Conservation (phyloP, 2,888 invertebrate genomes). For the Dastarcus helophoroides region DNA sequence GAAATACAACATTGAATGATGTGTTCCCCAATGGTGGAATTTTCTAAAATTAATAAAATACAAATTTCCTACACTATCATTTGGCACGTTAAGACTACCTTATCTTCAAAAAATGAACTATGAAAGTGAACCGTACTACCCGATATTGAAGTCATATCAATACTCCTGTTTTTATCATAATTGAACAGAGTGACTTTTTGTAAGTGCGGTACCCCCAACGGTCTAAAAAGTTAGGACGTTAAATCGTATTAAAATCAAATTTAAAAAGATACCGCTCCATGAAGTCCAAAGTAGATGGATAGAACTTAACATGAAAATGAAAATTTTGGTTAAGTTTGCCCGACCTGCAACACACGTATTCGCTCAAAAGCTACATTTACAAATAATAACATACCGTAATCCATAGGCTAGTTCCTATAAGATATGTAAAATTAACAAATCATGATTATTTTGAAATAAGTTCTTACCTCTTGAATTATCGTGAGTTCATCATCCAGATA, state of each 20-base stretch:
- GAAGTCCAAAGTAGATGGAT: slow-evolving; percentile 58
- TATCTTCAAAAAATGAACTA: slow-evolving; percentile 92
- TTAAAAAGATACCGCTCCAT: slow-evolving; percentile 46
- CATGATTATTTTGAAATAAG: slow-evolving; percentile 5
- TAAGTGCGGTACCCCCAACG: slow-evolving; percentile 78
- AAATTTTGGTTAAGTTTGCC: slow-evolving; percentile 25
- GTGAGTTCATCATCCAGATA: slow-evolving; percentile 55
- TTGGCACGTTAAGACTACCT: no score
- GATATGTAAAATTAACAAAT: slow-evolving; percentile 12
- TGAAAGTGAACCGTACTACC: slow-evolving; percentile 93
- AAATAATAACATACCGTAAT: slow-evolving; percentile 24
- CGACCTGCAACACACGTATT: slow-evolving; percentile 17
- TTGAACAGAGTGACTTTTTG: slow-evolving; percentile 81
- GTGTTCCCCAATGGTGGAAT: slow-evolving; percentile 87
- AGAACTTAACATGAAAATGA: slow-evolving; percentile 45
- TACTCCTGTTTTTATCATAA: slow-evolving; percentile 71
- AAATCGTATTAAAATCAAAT: slow-evolving; percentile 1
- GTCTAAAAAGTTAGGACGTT: slow-evolving; percentile 41
- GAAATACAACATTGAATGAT: slow-evolving; percentile 89
- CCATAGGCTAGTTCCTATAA: slow-evolving; percentile 33
- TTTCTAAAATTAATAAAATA: slow-evolving; percentile 47
- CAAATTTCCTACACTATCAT: slow-evolving; percentile 1
- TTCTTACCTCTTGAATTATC: slow-evolving; percentile 42
- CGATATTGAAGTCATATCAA: slow-evolving; percentile 88
- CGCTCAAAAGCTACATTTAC: slow-evolving; percentile 5